A percentile compares a stretch with the other conserved stretches of the same genome.
phyloP scores from a whole-genome alignment of 2,888 invertebrate species.

The Exephanes ischioxanthus region DNA sequence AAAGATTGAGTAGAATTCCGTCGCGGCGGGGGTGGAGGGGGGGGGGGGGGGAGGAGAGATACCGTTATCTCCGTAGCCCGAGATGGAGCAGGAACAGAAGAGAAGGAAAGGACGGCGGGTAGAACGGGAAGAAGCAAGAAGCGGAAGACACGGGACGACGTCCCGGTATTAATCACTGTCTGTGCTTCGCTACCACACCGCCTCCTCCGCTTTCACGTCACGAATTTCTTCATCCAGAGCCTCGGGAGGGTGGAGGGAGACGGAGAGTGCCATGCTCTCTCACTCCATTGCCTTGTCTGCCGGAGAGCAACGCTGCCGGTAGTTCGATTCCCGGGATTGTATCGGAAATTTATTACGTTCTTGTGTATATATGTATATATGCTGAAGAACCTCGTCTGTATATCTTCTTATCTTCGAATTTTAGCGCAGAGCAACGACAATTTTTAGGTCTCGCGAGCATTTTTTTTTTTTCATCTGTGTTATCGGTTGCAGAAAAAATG shows the following conservation, averaged over 20 bases:
- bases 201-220: slow-evolving; percentile 70
- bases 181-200: slow-evolving; percentile 67
- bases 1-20: slow-evolving; percentile 66
- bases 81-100: slow-evolving; percentile 39
- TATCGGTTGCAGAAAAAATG: not conserved
- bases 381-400: not conserved
- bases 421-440: not conserved
- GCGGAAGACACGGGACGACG: slow-evolving; percentile 81
- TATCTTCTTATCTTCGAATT: not conserved
- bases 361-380: slow-evolving; percentile 28
- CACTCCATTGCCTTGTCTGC: slow-evolving; percentile 50
- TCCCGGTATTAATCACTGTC: slow-evolving; percentile 84
- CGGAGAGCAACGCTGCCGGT: slow-evolving; percentile 60
- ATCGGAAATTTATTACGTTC: slow-evolving; percentile 68
- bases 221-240: slow-evolving; percentile 73
- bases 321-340: slow-evolving; percentile 69
- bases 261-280: slow-evolving; percentile 55
- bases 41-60: not conserved
- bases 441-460: not conserved
- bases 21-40: slow-evolving; percentile 57
- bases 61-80: not conserved
- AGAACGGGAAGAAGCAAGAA: slow-evolving; percentile 74
- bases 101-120: slow-evolving; percentile 65
- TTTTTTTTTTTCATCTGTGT: not conserved
- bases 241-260: slow-evolving; percentile 17